Conservation (phyloP, 2,797 vertebrate genomes). For the Lagocephalus sceleratus region DNA sequence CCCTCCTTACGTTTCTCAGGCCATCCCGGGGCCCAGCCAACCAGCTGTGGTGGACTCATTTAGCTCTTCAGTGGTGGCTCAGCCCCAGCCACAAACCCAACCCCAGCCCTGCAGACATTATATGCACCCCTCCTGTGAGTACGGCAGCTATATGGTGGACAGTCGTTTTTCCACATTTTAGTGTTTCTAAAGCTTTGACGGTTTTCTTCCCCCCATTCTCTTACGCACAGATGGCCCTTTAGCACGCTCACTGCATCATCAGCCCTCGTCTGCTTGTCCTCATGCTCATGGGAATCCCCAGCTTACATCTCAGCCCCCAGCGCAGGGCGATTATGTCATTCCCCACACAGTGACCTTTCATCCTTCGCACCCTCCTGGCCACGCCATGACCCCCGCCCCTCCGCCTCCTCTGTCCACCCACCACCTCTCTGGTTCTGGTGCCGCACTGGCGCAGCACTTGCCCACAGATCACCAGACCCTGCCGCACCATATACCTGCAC, state of each 20-base stretch:
- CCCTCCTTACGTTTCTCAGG: constrained; percentile 86
- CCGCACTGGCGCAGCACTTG: constrained; percentile 89
- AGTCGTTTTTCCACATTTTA: neutral
- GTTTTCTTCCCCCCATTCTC: constrained; percentile 3
- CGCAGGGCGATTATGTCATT: constrained; percentile 92
- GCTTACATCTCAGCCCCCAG: constrained; percentile 84
- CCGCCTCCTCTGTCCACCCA: constrained; percentile 79
- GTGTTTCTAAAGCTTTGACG: neutral
- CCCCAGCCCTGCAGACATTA: constrained; percentile 93
- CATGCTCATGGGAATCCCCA: constrained; percentile 93
- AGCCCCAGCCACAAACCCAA: constrained; percentile 81
- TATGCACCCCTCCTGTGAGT: constrained; percentile 80
- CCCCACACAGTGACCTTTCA: constrained; percentile 94
- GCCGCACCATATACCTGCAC: constrained; percentile 88
- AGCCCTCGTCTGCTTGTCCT: constrained; percentile 88
- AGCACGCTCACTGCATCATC: constrained; percentile 93
- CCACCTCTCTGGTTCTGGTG: constrained; percentile 82
- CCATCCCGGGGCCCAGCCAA: constrained; percentile 85
- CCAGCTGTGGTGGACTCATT: constrained; percentile 85
- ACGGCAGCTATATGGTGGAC: neutral
- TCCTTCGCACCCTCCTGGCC: constrained; percentile 85
- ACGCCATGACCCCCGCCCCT: constrained; percentile 83
- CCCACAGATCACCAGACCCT: constrained; percentile 88
- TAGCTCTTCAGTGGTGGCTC: constrained; percentile 84
- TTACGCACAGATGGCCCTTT: constrained; percentile 84